phyloP scores from a whole-genome alignment of 2,888 invertebrate species.

The Xylocampa areola region DNA sequence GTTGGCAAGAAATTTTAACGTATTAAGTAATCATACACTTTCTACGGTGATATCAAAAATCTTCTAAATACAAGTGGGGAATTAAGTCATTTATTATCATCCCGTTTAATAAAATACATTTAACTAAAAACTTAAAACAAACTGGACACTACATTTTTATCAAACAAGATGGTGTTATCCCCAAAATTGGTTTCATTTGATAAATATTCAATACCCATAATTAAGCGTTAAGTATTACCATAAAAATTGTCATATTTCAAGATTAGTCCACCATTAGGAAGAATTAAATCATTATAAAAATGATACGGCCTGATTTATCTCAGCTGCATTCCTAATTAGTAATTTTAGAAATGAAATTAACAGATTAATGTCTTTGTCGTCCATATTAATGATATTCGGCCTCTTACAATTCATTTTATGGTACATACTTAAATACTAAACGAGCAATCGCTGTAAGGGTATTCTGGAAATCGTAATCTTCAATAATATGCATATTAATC shows the following conservation, averaged over 20 bases:
- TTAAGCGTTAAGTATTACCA: constrained; percentile 43
- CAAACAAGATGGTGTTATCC: constrained; percentile 26
- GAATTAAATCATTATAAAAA: constrained; percentile 55
- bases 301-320: constrained; percentile 52
- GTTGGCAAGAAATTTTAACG: too few relatives aligned
- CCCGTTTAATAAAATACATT: constrained; percentile 1
- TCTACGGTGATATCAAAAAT: too few relatives aligned
- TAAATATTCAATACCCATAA: constrained; percentile 54
- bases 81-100: constrained; percentile 23
- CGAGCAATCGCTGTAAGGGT: constrained; percentile 38
- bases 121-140: background rate
- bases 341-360: constrained; percentile 48
- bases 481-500: constrained; percentile 55
- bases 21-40: too few relatives aligned
- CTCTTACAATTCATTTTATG: constrained; percentile 47
- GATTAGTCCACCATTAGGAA: constrained; percentile 51
- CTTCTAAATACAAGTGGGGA: too few relatives aligned
- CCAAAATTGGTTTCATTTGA: constrained; percentile 45
- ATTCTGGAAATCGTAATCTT: constrained; percentile 30
- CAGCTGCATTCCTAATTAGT: constrained; percentile 56
- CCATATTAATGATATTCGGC: constrained; percentile 41
- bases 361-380: constrained; percentile 49
- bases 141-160: background rate
- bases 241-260: constrained; percentile 56
- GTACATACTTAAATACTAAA: constrained; percentile 25